Evolutionary conservation across 1,140 invertebrate genomes (phyloP), one percentile per base, ranked within the genome.

Genomic region (Cepaea nemoralis): DNA sequence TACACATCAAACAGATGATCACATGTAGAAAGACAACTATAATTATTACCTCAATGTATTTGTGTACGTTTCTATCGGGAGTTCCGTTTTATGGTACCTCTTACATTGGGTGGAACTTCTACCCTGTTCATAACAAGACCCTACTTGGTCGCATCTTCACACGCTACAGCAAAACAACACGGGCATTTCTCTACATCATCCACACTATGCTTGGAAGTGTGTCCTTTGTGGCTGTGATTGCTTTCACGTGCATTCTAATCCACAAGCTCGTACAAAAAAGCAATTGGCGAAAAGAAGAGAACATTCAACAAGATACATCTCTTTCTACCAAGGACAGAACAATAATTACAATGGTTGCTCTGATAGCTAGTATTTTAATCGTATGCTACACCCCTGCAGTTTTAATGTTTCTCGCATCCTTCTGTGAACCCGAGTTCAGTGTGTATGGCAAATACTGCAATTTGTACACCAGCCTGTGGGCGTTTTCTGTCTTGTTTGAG

Each of bases 41-140:
- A 24, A 31, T 35, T 24, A 59, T 77, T 12, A 77, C 37, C n/a
- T 1, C 33, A 22, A 63, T 77, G 1, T 77, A 77, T 55, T 31
- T 48, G 24, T 24, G 40, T 1, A 77, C 33, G 31, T n/a, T 66
- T 6, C 31, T 40, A 8, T 39, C 50, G 22, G 5, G 63, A 1
- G 5, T 37, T 12, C 75, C 75, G 12, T 31, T 45, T 33, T 77
- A 63, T 55, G 19, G n/a, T 22, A 77, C 75, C 3, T 16, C 75
- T n/a, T 63, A 66, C 24, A 31, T 77, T 27, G 50, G 24, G 31
- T 77, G 75, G 75, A 77, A 77, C 10, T 77, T 45, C n/a, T 77
- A 77, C 27, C 48, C 55, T 3, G 16, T 31, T 5, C 12, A n/a
- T 27, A 77, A 77, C 31, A 77, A 31, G 66, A 77, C 75, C 19